Conservation (phyloP, 2,797 vertebrate genomes). For the Artibeus lituratus region DNA sequence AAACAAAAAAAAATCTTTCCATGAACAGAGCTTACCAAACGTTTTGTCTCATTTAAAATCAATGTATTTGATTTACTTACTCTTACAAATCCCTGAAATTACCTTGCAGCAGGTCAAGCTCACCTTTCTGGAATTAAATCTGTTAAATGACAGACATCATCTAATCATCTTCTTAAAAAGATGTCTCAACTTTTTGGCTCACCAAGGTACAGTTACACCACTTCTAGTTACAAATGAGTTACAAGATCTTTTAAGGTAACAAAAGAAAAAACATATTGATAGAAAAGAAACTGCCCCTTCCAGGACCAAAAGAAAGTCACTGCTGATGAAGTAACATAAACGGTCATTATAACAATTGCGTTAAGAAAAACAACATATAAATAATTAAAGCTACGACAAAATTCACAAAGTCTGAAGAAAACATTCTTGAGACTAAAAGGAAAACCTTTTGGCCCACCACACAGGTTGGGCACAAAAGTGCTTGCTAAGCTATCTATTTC, state of each 20-base stretch:
- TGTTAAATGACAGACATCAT: constrained; percentile 63
- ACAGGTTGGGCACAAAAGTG: constrained; percentile 91
- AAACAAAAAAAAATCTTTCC: constrained; percentile 11
- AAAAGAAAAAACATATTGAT: constrained; percentile 11
- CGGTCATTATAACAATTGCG: constrained; percentile 38
- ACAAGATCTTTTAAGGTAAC: constrained; percentile 30
- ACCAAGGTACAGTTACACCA: background rate
- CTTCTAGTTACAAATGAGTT: constrained; percentile 13
- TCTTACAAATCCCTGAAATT: constrained; percentile 70
- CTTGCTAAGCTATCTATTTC: constrained; percentile 99
- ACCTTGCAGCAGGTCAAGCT: constrained; percentile 71
- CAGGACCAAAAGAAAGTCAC: constrained; percentile 6
- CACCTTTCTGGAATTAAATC: constrained; percentile 26
- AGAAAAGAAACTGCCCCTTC: constrained; percentile 57
- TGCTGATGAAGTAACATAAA: constrained; percentile 51
- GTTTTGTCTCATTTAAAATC: constrained; percentile 59
- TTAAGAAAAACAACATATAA: constrained; percentile 40
- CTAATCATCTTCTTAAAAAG: constrained; percentile 58
- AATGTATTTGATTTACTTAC: constrained; percentile 59
- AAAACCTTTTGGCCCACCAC: constrained; percentile 86
- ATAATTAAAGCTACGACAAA: constrained; percentile 71
- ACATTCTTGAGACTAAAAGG: constrained; percentile 78
- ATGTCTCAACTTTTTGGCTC: constrained; percentile 20
- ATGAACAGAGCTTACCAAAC: constrained; percentile 36
- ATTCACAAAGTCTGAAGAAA: constrained; percentile 73